Conservation (phyloP, 2,797 vertebrate species). For the Oceanodroma leucorhoa region DNA sequence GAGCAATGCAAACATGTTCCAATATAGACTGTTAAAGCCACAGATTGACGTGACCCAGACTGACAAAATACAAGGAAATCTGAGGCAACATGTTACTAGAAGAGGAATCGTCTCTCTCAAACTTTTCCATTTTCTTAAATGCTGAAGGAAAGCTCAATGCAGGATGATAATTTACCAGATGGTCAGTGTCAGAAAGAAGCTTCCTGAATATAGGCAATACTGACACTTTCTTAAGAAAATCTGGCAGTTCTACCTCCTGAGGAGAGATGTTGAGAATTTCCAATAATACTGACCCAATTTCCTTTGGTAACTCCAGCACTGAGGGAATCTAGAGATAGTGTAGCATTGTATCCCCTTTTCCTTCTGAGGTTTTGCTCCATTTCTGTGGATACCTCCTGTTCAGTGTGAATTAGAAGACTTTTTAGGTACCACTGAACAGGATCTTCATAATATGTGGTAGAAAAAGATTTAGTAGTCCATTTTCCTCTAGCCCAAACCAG, state of each 20-base stretch:
- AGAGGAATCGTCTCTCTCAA: neutral
- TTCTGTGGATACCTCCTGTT: slow-evolving; percentile 24
- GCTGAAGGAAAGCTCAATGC: neutral
- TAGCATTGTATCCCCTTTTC: slow-evolving; percentile 3
- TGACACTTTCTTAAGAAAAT: slow-evolving; percentile 47
- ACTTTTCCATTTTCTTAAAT: neutral
- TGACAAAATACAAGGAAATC: neutral
- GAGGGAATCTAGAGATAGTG: neutral
- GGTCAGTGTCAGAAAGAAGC: slow-evolving; percentile 58
- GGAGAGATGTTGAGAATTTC: slow-evolving; percentile 52
- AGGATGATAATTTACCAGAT: slow-evolving; percentile 52
- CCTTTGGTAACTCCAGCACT: neutral
- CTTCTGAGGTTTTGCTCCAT: slow-evolving; percentile 2
- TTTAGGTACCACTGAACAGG: neutral
- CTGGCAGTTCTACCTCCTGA: slow-evolving; percentile 30
- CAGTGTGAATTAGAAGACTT: slow-evolving; percentile 8
- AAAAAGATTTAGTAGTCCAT: neutral
- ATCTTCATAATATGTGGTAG: neutral
- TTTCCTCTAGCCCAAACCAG: neutral
- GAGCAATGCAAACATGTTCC: neutral
- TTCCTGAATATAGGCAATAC: slow-evolving; percentile 43
- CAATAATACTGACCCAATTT: slow-evolving; percentile 63
- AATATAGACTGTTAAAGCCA: neutral
- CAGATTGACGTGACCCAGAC: neutral
- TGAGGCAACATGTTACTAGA: slow-evolving; percentile 10